Evolutionary conservation across 2,888 invertebrate species (phyloP).

Genomic region (Agelastica alni): DNA sequence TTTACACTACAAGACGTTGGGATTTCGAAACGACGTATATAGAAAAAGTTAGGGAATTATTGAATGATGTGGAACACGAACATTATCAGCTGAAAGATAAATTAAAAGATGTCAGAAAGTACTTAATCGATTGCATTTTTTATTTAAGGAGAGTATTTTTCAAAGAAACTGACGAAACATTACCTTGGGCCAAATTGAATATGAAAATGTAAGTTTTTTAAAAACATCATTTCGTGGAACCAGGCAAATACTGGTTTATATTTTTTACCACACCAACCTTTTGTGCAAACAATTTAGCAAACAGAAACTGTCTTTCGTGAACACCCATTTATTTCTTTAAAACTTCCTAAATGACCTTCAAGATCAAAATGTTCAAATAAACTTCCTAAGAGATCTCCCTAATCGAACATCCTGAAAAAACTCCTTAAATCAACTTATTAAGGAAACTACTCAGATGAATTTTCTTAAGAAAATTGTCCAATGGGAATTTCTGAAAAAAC

Average conservation of each 20-base stretch:
- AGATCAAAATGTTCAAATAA: not conserved
- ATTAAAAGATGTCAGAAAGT: constrained; percentile 73
- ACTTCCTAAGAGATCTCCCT: too few species aligned
- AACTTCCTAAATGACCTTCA: not conserved
- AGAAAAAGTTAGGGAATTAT: constrained; percentile 57
- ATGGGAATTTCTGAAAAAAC: too few species aligned
- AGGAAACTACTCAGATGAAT: too few species aligned
- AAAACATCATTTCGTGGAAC: too few species aligned
- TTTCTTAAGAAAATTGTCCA: too few species aligned
- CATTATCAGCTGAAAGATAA: constrained; percentile 69
- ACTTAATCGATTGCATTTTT: constrained; percentile 80
- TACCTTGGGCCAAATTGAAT: constrained; percentile 78
- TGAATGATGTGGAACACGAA: constrained; percentile 68
- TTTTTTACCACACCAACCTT: too few species aligned
- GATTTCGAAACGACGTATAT: constrained; percentile 68
- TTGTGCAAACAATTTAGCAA: too few species aligned
- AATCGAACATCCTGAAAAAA: too few species aligned
- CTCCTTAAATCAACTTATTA: too few species aligned
- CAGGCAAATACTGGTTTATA: too few species aligned
- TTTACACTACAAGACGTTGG: constrained; percentile 91
- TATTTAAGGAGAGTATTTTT: constrained; percentile 79
- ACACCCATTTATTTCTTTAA: too few species aligned
- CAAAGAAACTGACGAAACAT: constrained; percentile 78
- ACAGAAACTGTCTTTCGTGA: too few species aligned
- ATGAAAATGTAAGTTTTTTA: constrained; percentile 78